These are phyloP conservation scores for Sepioteuthis lessoniana DNA, from an alignment of 2,888 invertebrate genomes.

Conservation along the genomic window DNA sequence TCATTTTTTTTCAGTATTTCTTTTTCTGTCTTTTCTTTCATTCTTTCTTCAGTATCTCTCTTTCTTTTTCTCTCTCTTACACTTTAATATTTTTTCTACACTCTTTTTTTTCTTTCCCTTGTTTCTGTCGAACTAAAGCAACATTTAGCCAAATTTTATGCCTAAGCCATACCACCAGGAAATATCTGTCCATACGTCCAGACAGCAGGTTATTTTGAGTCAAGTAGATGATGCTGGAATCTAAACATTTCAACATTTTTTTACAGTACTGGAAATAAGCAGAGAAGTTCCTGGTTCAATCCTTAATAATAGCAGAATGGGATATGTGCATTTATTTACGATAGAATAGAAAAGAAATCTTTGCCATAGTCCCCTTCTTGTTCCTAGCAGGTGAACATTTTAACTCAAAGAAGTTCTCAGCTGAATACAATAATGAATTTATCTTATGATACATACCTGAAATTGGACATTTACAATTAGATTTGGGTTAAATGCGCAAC, in stretches of 20 bases:
- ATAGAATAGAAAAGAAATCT: neutral
- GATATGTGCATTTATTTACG: neutral
- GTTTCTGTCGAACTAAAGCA: neutral
- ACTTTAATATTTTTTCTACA: too few relatives aligned
- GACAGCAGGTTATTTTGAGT: neutral
- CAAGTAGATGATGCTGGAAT: neutral
- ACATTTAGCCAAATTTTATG: neutral
- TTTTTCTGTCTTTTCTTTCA: neutral
- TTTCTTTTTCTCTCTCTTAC: neutral
- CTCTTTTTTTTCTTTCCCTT: too few relatives aligned
- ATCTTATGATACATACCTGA: neutral
- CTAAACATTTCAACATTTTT: neutral
- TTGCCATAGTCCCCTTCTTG: neutral
- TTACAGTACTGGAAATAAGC: neutral
- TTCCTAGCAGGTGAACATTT: too few relatives aligned
- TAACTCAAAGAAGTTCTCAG: neutral
- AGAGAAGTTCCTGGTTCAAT: neutral
- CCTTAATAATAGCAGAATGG: neutral
- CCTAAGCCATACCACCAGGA: neutral
- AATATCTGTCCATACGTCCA: neutral
- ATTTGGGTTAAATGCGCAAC: too few relatives aligned
- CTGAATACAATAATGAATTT: neutral
- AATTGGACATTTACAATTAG: too few relatives aligned
- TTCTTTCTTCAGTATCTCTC: neutral
- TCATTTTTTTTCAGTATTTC: neutral